Evolutionary conservation across 2,888 invertebrate genomes (phyloP), one percentile per base, ranked within the genome.

Genomic region (Sphaerophoria taeniata): DNA sequence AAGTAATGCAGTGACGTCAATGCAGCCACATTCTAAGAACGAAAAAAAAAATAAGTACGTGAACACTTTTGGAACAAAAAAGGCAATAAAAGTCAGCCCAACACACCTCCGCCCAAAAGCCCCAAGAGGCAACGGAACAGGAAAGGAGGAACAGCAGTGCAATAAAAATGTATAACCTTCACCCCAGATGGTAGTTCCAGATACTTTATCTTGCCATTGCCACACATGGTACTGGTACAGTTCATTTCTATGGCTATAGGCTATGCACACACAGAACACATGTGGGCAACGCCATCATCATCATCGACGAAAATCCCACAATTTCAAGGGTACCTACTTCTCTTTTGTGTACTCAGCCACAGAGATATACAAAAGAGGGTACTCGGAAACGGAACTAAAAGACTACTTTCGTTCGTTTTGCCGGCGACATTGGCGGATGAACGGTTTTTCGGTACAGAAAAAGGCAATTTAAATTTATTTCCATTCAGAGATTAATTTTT

Each of bases 131-230:
- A 36, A 36, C 39, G 43, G 9, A 0, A 43, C 60, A 53, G 76
- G 65, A 71, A 78, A 79, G 71, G 74, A 71, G 74, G 71, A 71
- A 78, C 74, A 60, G 83, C 76, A 82, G 63, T 60, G 73, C 71
- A 71, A 84, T 80, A 80, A 75, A 84, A 80, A 72, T 53, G 55
- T 80, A 43, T 84, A 84, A 84, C 84, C 84, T 84, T 84, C 84
- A 84, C 75, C 84, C 84, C 80, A 84, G 79, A 84, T 84, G 84
- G 71, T 75, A 65, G 74, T 56, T 58, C 34, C 33, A 74, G 79
- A 79, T 73, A 74, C 74, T 74, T 69, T 45, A 58, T 58, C 60
- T 56, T 72, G 70, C 58, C 47, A 31, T 31, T 67, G 67, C 67
- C 58, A 47, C 69, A 47, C 55, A 56, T 73, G 71, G 65, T 45